A percentile compares a stretch with the other conserved stretches of the same genome.
Evolutionary conservation across 2,888 invertebrate species (phyloP).

Genomic region (Pardosa pseudoannulata): DNA sequence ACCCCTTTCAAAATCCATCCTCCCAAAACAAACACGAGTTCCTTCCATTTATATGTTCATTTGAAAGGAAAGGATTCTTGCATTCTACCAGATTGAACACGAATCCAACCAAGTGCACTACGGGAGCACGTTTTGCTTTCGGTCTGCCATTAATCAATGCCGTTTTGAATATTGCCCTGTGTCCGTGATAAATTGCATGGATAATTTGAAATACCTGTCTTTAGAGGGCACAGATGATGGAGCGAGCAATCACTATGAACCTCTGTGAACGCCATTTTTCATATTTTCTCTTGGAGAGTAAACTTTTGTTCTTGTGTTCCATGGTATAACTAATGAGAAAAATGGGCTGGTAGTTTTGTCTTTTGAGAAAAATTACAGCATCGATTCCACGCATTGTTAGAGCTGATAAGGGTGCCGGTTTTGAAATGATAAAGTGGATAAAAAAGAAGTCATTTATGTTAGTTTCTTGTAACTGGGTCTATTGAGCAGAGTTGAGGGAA

Average conservation of each 20-base stretch:
- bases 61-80: background rate
- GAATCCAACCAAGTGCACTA: background rate
- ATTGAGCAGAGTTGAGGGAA: too few species aligned
- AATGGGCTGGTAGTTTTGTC: constrained; percentile 26
- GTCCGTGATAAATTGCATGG: constrained; percentile 61
- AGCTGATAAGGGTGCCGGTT: background rate
- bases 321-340: constrained; percentile 56
- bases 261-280: constrained; percentile 45
- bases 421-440: too few species aligned
- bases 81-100: background rate
- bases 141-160: constrained; percentile 52
- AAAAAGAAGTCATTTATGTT: too few species aligned
- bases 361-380: constrained; percentile 17
- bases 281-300: constrained; percentile 33
- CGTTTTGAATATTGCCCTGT: constrained; percentile 56
- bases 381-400: constrained; percentile 22
- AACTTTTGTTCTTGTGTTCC: constrained; percentile 60
- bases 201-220: constrained; percentile 70
- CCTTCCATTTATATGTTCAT: too few species aligned
- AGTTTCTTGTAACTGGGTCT: too few species aligned
- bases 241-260: constrained; percentile 65
- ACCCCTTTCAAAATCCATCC: too few species aligned
- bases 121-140: background rate
- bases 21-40: too few species aligned
- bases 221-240: constrained; percentile 41